Base-by-base conservation (phyloP, 1,140 invertebrate genomes). In the Rhynchophorus ferrugineus region DNA sequence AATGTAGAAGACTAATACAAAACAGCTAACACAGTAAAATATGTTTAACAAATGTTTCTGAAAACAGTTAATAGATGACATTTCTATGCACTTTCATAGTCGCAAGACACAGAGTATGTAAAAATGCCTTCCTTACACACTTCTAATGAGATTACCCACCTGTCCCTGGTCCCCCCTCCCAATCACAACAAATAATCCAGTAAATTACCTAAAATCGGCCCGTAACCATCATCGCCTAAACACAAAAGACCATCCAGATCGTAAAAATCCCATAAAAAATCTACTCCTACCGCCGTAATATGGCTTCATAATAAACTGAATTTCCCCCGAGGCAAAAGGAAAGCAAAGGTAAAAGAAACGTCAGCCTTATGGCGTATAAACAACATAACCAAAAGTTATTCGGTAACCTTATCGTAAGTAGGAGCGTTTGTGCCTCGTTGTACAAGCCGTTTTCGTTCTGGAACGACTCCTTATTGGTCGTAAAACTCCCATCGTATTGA, bases 401-500 rank as follows among this genome's bases (percentile, higher is more conserved):
- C 58, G 38, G 61, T 62, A 63, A 63, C 57, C 61, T 63, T 63
- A 59, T 65, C 58, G 63, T 56, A 51, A 56, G 58, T 54, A 61
- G 63, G 58, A 67, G 64, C 65, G 59, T 67, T 66, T 60, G 64
- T 63, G 63, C 63, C 61, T 67, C 64, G 63, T 65, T 66, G 58
- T 62, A 66, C 66, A 65, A 64, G 63, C 61, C 54, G 60, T 66
- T 65, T 55, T 56, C 50, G 57, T 59, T 58, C 60, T 61, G 43
- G 56, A 69, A 69, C 62, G 65, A 60, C 62, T 61, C 56, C 62
- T 69, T 69, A 69, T 68, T 61, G 64, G 61, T 60, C 64, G 63
- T 69, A 68, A 69, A 69, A 68, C 59, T 61, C 65, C 62, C 66
- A 69, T 69, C 64, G 67, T 68, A 69, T 69, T 69, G 67, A 69